A percentile compares a stretch with the other conserved stretches of the same genome.
Conservation (phyloP, 2,113 vertebrate species). For the Anarhynchus alexandrinus region DNA sequence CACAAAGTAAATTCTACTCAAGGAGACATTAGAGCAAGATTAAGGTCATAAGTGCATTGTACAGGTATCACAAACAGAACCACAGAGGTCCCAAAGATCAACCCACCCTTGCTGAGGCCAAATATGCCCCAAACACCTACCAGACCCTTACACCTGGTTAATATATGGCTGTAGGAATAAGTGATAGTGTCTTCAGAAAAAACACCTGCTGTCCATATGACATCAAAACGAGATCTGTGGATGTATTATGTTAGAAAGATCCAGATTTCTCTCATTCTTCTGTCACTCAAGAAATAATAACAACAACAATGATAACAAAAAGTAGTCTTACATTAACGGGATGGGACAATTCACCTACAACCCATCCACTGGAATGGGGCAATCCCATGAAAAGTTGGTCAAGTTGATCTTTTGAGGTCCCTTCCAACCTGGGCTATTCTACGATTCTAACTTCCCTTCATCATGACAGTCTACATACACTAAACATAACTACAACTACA, state of each 20-base stretch:
- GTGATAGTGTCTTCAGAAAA: not conserved
- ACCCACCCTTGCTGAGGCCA: not conserved
- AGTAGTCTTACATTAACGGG: not conserved
- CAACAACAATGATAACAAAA: not conserved
- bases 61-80: not conserved
- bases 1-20: constrained; percentile 25
- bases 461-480: too few relatives aligned
- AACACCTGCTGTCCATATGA: not conserved
- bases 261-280: not conserved
- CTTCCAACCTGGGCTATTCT: not conserved
- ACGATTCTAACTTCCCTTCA: not conserved
- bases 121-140: not conserved
- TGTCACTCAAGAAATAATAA: not conserved
- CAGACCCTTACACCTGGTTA: not conserved
- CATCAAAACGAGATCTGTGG: not conserved
- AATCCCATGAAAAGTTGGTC: not conserved
- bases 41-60: not conserved
- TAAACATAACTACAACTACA: not conserved
- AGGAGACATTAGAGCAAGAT: not conserved
- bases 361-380: not conserved
- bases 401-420: not conserved
- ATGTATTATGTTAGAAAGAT: not conserved
- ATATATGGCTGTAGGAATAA: not conserved
- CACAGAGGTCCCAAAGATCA: not conserved
- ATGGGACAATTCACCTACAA: not conserved